Base-by-base conservation (phyloP, 2,888 invertebrate genomes). In the Stenotaenia linearis region DNA sequence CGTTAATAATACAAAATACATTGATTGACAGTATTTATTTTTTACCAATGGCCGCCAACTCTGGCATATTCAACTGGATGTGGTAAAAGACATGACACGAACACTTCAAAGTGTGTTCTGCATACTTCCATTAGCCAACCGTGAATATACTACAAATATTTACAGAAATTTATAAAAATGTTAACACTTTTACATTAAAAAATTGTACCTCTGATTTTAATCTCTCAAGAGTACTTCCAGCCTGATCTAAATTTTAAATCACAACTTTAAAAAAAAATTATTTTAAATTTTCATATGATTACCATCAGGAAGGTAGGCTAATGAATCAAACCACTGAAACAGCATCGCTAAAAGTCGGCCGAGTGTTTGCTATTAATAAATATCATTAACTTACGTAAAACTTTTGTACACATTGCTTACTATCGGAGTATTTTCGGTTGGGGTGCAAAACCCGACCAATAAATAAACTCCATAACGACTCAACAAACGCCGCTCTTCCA, bases 321-420 rank as follows among this genome's bases (percentile, higher is more conserved):
- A 99, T 84, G 97, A 94, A 87, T 98, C 96, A 89, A 98, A 99
- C 99, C 99, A 99, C 87, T 98, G 97, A 88, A 98, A 99, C 82
- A 99, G 90, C 90, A 98, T 97, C 35, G 97, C 95, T 77, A 99
- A 89, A 83, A 99, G 90, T 81, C 98, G 90, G 7, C 98, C 98
- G 78, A 98, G 89, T 10, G 89, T 87, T 81, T 89, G 87, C 87
- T 88, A 50, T 7, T 50, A 6, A 50, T 12, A 50, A 50, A 50
- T 18, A 45, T 45, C 3, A 2, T 6, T 50, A 4, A 50, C 7
- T 50, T 4, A 18, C 15, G 12, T 10, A 12, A 0, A 37, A 40
- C 12, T 0, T 10, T 40, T 40, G 12, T 40, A n/a, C 40, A 40
- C 15, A 12, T 6, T 10, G 32, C 15, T 12, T 82, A 88, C 88